These are phyloP conservation scores for Lagopus muta DNA, from an alignment of 2,113 vertebrate genomes.

Conservation along the genomic window DNA sequence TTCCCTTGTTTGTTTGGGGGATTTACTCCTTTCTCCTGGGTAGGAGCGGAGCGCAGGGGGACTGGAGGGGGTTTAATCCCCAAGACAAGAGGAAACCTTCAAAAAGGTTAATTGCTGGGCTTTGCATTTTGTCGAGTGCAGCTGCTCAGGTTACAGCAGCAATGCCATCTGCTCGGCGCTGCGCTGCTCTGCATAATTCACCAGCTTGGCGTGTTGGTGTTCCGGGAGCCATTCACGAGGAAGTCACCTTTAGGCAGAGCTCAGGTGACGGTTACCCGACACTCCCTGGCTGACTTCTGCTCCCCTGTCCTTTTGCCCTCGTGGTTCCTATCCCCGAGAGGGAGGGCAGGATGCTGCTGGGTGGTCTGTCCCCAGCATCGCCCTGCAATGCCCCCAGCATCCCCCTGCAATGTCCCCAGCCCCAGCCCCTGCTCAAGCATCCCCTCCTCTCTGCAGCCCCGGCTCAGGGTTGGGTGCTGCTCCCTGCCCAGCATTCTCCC, in stretches of 20 bases:
- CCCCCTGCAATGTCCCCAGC: neutral
- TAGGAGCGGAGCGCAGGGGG: neutral
- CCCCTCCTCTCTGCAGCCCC: accelerated
- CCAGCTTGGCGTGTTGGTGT: conserved; percentile 5
- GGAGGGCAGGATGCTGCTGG: neutral
- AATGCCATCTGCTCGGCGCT: conserved; percentile 69
- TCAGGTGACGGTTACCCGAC: conserved; percentile 72
- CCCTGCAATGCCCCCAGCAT: neutral
- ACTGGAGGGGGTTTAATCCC: conserved; percentile 59
- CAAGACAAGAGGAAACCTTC: conserved; percentile 63
- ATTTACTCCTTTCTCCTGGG: conserved; percentile 24
- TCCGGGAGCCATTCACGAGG: conserved; percentile 69
- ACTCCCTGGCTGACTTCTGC: conserved; percentile 60
- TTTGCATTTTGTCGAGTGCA: conserved; percentile 31
- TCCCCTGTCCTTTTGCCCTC: conserved; percentile 73
- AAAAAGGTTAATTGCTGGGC: conserved; percentile 70
- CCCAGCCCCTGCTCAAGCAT: neutral
- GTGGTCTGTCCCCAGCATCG: conserved; percentile 14
- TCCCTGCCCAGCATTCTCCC: accelerated
- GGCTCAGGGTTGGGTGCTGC: neutral
- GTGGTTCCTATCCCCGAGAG: neutral
- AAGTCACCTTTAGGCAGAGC: conserved; percentile 69
- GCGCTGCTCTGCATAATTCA: conserved; percentile 75
- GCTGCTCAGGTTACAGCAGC: conserved; percentile 68
- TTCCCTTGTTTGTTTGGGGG: conserved; percentile 51